A percentile compares a stretch with the other conserved stretches of the same genome.
Evolutionary conservation across 2,888 invertebrate genomes (phyloP).

Genomic region (Eristalis arbustorum): DNA sequence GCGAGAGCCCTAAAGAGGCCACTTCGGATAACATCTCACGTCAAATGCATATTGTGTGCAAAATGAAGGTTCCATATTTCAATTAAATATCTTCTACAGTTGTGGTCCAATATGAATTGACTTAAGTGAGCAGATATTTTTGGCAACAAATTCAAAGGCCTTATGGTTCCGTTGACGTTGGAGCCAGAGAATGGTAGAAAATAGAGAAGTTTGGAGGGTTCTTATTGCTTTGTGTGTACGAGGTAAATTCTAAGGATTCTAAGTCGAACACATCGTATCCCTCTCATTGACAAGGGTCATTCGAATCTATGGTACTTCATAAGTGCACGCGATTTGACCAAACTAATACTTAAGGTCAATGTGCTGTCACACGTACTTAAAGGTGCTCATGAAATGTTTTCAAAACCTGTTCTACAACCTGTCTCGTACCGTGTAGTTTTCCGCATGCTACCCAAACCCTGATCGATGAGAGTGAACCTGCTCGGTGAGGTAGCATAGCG

Average conservation of each 20-base stretch:
- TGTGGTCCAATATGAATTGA: constrained; percentile 20
- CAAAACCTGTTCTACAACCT: not conserved
- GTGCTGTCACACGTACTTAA: not conserved
- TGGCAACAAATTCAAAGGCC: constrained; percentile 14
- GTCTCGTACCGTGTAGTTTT: not conserved
- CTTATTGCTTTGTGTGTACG: not conserved
- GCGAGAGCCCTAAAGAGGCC: constrained; percentile 23
- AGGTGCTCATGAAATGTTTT: not conserved
- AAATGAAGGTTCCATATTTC: not conserved
- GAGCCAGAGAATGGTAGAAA: not conserved
- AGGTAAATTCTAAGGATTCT: not conserved
- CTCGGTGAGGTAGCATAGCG: not conserved
- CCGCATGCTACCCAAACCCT: not conserved
- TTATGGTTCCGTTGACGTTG: not conserved
- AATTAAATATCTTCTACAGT: not conserved
- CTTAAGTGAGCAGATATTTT: not conserved
- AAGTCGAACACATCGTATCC: constrained; percentile 14
- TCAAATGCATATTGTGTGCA: constrained; percentile 43
- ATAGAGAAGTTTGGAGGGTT: not conserved
- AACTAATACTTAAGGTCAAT: not conserved
- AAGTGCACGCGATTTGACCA: too few species aligned
- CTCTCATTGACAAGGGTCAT: constrained; percentile 29
- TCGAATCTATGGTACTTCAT: not conserved
- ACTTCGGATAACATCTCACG: constrained; percentile 17
- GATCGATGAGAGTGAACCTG: constrained; percentile 27